phyloP scores from a whole-genome alignment of 2,888 invertebrate genomes.

The Mesochorus sp. region DNA sequence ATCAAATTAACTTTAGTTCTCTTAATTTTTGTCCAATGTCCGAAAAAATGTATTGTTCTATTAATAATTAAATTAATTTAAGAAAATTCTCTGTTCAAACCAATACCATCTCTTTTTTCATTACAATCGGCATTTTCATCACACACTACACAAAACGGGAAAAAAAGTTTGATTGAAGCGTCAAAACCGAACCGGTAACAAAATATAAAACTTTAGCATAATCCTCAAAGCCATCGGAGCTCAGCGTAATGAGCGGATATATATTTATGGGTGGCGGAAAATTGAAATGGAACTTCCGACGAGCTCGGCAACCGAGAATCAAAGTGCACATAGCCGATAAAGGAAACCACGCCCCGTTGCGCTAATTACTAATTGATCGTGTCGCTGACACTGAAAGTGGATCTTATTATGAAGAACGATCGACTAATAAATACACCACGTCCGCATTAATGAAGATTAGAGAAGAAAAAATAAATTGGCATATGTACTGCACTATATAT shows the following conservation, averaged over 20 bases:
- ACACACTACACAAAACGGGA: background rate
- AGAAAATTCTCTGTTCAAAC: too few relatives aligned
- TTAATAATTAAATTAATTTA: too few relatives aligned
- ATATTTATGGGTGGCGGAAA: background rate
- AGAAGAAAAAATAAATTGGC: too few relatives aligned
- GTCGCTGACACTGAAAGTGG: constrained; percentile 38
- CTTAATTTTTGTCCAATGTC: too few relatives aligned
- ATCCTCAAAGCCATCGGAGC: constrained; percentile 22
- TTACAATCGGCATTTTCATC: background rate
- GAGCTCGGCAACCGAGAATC: constrained; percentile 14
- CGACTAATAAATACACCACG: constrained; percentile 7
- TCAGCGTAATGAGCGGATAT: constrained; percentile 6
- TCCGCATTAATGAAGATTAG: background rate
- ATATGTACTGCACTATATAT: too few relatives aligned
- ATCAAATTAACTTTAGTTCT: too few relatives aligned
- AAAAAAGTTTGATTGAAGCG: background rate
- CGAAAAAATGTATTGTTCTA: too few relatives aligned
- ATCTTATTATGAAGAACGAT: constrained; percentile 29
- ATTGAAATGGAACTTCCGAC: background rate
- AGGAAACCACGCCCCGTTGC: constrained; percentile 23
- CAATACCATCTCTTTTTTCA: background rate
- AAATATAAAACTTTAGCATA: constrained; percentile 12
- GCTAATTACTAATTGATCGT: constrained; percentile 53
- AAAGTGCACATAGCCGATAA: constrained; percentile 21
- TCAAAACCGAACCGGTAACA: background rate